These are phyloP conservation scores for Aradophagus sp. DNA, from an alignment of 1,140 invertebrate genomes.

Conservation along the genomic window DNA sequence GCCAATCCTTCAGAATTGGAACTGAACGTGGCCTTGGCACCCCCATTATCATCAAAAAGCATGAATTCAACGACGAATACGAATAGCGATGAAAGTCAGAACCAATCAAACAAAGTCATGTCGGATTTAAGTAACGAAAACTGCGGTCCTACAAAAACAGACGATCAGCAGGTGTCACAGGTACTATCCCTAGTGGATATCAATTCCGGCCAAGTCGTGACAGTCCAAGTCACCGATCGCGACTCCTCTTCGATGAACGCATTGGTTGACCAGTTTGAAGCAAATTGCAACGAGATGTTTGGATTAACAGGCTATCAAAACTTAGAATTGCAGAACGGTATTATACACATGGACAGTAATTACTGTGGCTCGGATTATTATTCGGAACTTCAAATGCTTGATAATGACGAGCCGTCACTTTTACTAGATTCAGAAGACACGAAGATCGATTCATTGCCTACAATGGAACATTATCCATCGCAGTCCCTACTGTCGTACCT, in stretches of 20 bases:
- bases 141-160: slow-evolving; percentile 6
- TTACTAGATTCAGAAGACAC: slow-evolving; percentile 55
- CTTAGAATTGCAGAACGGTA: slow-evolving; percentile 58
- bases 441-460: slow-evolving; percentile 57
- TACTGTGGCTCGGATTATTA: slow-evolving; percentile 62
- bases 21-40: too few species aligned
- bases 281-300: slow-evolving; percentile 63
- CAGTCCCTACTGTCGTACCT: slow-evolving; percentile 60
- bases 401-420: slow-evolving; percentile 55
- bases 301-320: slow-evolving; percentile 59
- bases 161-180: slow-evolving; percentile 48
- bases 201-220: slow-evolving; percentile 63
- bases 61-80: too few species aligned
- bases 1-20: too few species aligned
- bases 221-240: slow-evolving; percentile 61
- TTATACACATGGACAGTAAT: slow-evolving; percentile 59
- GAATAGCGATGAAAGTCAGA: slow-evolving; percentile 13
- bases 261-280: slow-evolving; percentile 61
- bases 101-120: slow-evolving; percentile 2
- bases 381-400: slow-evolving; percentile 60
- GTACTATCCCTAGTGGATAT: slow-evolving; percentile 63
- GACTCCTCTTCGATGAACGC: slow-evolving; percentile 58
- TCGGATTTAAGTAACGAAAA: too few species aligned
- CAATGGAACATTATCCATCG: slow-evolving; percentile 61
- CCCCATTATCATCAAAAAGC: too few species aligned